Evolutionary conservation across 2,888 invertebrate genomes (phyloP).

Genomic region (Pseudanteris insignis): DNA sequence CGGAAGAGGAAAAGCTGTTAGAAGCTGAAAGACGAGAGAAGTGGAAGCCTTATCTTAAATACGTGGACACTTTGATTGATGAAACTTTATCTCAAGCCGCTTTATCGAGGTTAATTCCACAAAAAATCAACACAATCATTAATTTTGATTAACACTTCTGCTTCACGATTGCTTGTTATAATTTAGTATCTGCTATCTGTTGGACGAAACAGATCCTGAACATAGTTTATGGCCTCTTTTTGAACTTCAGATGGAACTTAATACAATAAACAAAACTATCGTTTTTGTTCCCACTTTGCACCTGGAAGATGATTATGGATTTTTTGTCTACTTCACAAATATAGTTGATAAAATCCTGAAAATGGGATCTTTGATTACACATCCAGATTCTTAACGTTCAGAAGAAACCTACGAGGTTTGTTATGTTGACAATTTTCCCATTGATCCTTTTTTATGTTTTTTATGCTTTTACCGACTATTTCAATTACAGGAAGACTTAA

Average conservation of each 20-base stretch:
- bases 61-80: conserved; percentile 73
- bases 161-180: no score
- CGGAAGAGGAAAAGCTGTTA: conserved; percentile 66
- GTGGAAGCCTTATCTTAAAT: conserved; percentile 74
- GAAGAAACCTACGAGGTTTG: no score
- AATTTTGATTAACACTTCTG: no score
- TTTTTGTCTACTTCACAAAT: conserved; percentile 74
- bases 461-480: no score
- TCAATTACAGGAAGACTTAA: conserved; percentile 58
- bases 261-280: conserved; percentile 76
- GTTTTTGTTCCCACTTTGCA: conserved; percentile 80
- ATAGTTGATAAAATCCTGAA: conserved; percentile 81
- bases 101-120: conserved; percentile 57
- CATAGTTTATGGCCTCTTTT: conserved; percentile 75
- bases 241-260: conserved; percentile 75
- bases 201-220: conserved; percentile 71
- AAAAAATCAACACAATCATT: no score
- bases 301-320: conserved; percentile 72
- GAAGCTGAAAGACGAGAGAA: conserved; percentile 53
- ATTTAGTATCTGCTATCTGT: conserved; percentile 70
- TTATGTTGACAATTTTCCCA: no score
- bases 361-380: conserved; percentile 78
- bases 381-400: no score
- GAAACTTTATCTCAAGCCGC: conserved; percentile 70
- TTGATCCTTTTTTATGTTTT: no score